Conservation (phyloP, 1,140 invertebrate genomes). For the Drosophila lini region DNA sequence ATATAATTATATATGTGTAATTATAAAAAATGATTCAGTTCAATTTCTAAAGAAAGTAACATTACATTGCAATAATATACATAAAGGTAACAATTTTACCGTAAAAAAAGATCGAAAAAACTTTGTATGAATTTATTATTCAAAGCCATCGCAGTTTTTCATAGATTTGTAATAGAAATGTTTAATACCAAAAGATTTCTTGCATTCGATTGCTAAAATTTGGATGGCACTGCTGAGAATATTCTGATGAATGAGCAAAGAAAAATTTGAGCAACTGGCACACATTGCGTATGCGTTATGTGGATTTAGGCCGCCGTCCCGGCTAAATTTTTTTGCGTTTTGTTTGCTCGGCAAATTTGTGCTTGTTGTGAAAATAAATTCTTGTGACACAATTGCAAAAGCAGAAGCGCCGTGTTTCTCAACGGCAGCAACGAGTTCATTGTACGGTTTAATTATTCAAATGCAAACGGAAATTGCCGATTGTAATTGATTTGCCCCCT, state of each 20-base stretch:
- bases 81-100: background rate
- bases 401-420: conserved; percentile 6
- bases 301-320: conserved; percentile 29
- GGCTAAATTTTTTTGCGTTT: conserved; percentile 23
- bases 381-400: conserved; percentile 67
- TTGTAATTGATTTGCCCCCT: conserved; percentile 34
- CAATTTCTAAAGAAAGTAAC: background rate
- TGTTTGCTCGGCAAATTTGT: conserved; percentile 42
- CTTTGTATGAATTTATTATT: background rate
- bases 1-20: no score
- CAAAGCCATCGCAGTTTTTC: background rate
- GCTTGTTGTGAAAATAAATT: conserved; percentile 75
- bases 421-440: conserved; percentile 30
- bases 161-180: background rate
- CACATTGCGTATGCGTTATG: conserved; percentile 69
- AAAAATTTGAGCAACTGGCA: conserved; percentile 44
- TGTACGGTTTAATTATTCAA: conserved; percentile 54
- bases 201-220: background rate
- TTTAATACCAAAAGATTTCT: background rate
- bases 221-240: background rate
- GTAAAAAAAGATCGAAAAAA: background rate
- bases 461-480: conserved; percentile 19
- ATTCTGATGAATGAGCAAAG: conserved; percentile 31
- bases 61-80: background rate
- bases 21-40: background rate